Evolutionary conservation across 2,797 vertebrate species (phyloP).

Genomic region (Danionella dracula): DNA sequence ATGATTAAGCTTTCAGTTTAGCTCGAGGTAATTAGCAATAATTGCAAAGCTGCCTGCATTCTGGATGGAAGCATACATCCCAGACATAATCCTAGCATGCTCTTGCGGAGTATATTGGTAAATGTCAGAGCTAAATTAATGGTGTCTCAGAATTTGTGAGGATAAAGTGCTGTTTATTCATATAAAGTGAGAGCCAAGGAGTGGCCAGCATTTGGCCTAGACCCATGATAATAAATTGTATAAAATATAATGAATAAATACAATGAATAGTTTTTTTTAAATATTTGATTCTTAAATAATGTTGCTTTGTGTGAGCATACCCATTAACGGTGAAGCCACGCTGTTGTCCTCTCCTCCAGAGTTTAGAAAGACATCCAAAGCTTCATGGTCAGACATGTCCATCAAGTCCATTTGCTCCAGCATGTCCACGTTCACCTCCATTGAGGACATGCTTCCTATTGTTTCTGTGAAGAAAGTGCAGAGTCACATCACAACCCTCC

Average conservation of each 20-base stretch:
- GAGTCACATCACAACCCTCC: slow-evolving; percentile 15
- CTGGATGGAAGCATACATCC: not conserved
- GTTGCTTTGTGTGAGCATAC: slow-evolving; percentile 55
- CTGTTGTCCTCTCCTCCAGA: slow-evolving; percentile 78
- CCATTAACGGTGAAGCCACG: slow-evolving; percentile 74
- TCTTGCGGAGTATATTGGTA: not conserved
- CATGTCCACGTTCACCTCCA: slow-evolving; percentile 85
- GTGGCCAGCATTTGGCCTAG: no score
- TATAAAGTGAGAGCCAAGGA: no score
- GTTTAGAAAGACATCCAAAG: slow-evolving; percentile 80
- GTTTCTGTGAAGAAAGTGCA: slow-evolving; percentile 64
- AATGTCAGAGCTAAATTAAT: slow-evolving; percentile 34
- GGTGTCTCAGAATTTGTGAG: not conserved
- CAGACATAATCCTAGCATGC: not conserved
- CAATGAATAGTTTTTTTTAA: no score
- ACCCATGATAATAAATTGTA: no score
- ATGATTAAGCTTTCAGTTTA: not conserved
- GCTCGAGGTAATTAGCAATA: slow-evolving; percentile 29
- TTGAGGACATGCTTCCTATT: slow-evolving; percentile 85
- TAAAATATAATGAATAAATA: not conserved
- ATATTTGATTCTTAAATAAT: not conserved
- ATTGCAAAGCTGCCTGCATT: slow-evolving; percentile 26
- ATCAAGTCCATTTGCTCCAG: slow-evolving; percentile 86
- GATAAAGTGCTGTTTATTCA: slow-evolving; percentile 2
- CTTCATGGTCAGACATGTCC: slow-evolving; percentile 83